A percentile compares a stretch with the other conserved stretches of the same genome.
Evolutionary conservation across 1,140 invertebrate genomes (phyloP).

Genomic region (Bombus affinis): DNA sequence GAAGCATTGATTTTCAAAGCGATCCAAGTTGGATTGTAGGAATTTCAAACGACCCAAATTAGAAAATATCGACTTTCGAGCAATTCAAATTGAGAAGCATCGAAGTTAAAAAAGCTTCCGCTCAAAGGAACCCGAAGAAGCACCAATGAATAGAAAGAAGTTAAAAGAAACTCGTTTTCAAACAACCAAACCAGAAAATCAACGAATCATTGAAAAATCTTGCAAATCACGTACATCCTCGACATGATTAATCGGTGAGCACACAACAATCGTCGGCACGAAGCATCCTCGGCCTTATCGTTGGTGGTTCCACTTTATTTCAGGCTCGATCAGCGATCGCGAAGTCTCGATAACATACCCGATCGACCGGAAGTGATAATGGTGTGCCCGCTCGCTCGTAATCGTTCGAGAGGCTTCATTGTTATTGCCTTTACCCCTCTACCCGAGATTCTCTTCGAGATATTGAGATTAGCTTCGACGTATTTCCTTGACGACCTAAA

Average conservation of each 20-base stretch:
- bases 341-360: conserved; percentile 20
- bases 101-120: no score
- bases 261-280: not conserved
- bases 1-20: not conserved
- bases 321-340: conserved; percentile 43
- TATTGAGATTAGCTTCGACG: conserved; percentile 33
- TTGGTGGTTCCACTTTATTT: conserved; percentile 30
- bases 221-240: no score
- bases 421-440: conserved; percentile 6
- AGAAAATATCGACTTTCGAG: not conserved
- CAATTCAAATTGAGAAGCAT: not conserved
- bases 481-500: not conserved
- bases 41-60: not conserved
- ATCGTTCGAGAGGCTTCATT: conserved; percentile 37
- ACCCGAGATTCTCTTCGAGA: not conserved
- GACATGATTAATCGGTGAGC: not conserved
- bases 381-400: not conserved
- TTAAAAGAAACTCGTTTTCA: not conserved
- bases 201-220: not conserved
- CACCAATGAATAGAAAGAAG: not conserved
- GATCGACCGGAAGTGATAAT: conserved; percentile 45
- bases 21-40: not conserved
- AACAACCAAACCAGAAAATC: not conserved
- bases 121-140: no score
- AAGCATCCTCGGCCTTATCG: conserved; percentile 4